Evolutionary conservation across 2,113 vertebrate species (phyloP).

Genomic region (Cardinalis cardinalis): DNA sequence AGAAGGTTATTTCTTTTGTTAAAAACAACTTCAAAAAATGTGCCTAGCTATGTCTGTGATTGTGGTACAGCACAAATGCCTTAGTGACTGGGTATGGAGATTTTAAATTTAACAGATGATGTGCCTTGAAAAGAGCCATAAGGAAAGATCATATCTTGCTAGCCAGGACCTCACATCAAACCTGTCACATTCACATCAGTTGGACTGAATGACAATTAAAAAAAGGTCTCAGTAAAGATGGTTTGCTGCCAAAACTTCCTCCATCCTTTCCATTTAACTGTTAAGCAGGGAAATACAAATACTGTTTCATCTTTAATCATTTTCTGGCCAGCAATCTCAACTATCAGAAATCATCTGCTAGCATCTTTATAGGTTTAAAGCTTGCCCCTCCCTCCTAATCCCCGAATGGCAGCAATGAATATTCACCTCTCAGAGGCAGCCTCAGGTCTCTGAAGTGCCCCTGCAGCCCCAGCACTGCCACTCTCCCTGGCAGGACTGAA

Average conservation of each 20-base stretch:
- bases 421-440: background rate
- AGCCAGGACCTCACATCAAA: background rate
- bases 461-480: background rate
- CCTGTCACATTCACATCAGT: background rate
- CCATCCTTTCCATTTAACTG: background rate
- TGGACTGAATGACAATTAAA: background rate
- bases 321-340: background rate
- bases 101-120: slow-evolving; percentile 32
- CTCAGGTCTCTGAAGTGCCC: background rate
- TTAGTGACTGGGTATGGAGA: slow-evolving; percentile 29
- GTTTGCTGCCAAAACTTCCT: slow-evolving; percentile 10
- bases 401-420: background rate
- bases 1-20: slow-evolving; percentile 35
- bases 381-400: background rate
- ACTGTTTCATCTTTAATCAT: background rate
- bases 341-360: background rate
- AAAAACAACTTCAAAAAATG: slow-evolving; percentile 14
- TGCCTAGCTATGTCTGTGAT: background rate
- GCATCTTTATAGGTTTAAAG: background rate
- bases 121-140: slow-evolving; percentile 7
- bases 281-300: background rate
- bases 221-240: background rate
- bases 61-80: background rate
- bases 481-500: background rate
- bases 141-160: background rate